Evolutionary conservation across 2,888 invertebrate species (phyloP), one percentile per base, ranked within the genome.

Genomic region (Drosophila picticornis): DNA sequence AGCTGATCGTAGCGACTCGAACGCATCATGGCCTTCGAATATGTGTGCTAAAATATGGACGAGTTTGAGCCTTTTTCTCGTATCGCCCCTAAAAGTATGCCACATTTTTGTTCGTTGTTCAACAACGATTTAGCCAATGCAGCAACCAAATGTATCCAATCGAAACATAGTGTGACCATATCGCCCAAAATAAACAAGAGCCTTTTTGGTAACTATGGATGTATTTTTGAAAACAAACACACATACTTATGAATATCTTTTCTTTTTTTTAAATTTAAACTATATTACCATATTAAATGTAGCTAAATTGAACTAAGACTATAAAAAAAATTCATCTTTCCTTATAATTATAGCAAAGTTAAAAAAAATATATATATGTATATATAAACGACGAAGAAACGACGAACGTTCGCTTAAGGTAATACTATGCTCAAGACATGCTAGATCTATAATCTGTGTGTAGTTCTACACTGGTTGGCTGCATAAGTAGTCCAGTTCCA

Each of bases 381-480:
- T 2, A 53, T 3, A 34, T 22, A 22, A 4, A 46, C 10, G n/a
- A n/a, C n/a, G n/a, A 46, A 16, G 46, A 25, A 25, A 19, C 25
- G 16, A 25, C 25, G 25, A 46, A 25, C 22, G 22, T 16, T 46
- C 9, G 48, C 40, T 81, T 72, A 72, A 32, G 55, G 7, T 56
- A 65, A 77, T 77, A 77, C 77, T 77, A 52, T 62, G 51, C 64
- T 62, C 29, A 34, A 43, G 50, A 36, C 59, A 38, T 36, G 50
- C 27, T 7, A 34, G 43, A 59, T 52, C 10, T 34, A 27, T 31
- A 59, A 48, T 46, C 5, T 58, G 13, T 29, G 4, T 22, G 13
- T 19, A 13, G 43, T 36, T 58, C 38, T 29, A 75, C 46, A 43
- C 11, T 40, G 25, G 36, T 29, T n/a, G 31, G 25, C 3, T 34